phyloP scores from a whole-genome alignment of 2,797 vertebrate genomes.

The Miichthys miiuy region DNA sequence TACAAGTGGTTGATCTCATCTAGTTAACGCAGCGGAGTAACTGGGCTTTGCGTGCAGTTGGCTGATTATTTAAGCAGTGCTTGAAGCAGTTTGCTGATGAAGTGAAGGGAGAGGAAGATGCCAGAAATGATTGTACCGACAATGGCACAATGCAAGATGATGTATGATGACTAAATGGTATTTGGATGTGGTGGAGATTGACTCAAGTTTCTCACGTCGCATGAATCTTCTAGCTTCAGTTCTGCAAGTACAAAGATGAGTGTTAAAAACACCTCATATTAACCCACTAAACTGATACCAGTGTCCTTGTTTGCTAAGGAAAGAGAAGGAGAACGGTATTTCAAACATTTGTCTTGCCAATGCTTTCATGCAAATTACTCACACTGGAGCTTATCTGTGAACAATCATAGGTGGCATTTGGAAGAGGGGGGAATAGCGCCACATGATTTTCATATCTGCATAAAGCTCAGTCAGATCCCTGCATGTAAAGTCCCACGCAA shows the following conservation, averaged over 20 bases:
- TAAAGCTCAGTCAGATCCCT: conserved; percentile 61
- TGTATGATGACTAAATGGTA: conserved; percentile 68
- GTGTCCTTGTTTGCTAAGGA: conserved; percentile 45
- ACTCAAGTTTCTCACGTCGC: conserved; percentile 52
- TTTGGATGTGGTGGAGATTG: conserved; percentile 55
- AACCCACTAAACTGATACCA: conserved; percentile 43
- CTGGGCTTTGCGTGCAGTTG: conserved; percentile 73
- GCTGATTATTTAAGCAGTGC: conserved; percentile 76
- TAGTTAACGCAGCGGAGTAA: conserved; percentile 65
- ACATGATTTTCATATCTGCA: conserved; percentile 73
- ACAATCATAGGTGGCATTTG: conserved; percentile 76
- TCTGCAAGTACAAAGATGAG: conserved; percentile 34
- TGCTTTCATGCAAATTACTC: conserved; percentile 74
- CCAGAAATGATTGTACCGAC: conserved; percentile 66
- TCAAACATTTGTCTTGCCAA: conserved; percentile 64
- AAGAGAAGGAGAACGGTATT: conserved; percentile 45
- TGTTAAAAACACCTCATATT: conserved; percentile 47
- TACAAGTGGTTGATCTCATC: conserved; percentile 79
- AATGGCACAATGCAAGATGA: conserved; percentile 64
- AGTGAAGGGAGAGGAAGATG: conserved; percentile 65
- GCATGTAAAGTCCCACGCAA: conserved; percentile 51
- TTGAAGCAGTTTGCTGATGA: conserved; percentile 75
- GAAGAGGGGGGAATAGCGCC: conserved; percentile 64
- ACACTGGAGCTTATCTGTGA: conserved; percentile 71
- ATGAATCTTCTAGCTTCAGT: conserved; percentile 32